Evolutionary conservation across 1,140 invertebrate species (phyloP), one percentile per base, ranked within the genome.

Genomic region (Agrypnia vestita): DNA sequence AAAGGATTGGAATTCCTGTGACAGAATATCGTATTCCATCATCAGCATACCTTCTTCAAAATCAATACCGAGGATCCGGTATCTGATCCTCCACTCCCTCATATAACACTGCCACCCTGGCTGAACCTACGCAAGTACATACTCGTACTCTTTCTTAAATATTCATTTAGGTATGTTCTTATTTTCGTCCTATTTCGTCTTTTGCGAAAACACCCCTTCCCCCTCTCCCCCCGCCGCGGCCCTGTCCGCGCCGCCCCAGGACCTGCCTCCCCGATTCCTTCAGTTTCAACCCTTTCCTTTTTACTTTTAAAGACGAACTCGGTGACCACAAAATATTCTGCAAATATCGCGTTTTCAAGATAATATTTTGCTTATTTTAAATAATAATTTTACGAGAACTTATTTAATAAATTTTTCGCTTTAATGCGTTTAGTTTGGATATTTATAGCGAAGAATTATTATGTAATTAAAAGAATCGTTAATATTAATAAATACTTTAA

Each of bases 161-260:
- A 83, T 83, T 83, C 82, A 83, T 83, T 79, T 83, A 83, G 82
- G 82, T 83, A 83, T 83, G 82, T 83, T 83, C 82, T 83, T 80
- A 83, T 83, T 83, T 83, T 83, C 82, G 79, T 83, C 79, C 82
- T 83, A 83, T 83, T 83, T 83, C 82, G 82, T 83, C 82, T 80
- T 80, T 80, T 80, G 78, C 82, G 79, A 83, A 83, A 83, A 80
- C 82, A 83, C 82, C 82, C 79, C 75, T 19, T n/a, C 62, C 53
- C 17, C 53, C 62, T 64, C 25, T 9, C 46, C 44, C 0, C 15
- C 78, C 17, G 49, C 46, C 69, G 6, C 35, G 46, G 25, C 17
- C 71, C 43, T 76, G 72, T 21, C 51, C 35, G 51, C 64, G 15
- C 56, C 72, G 47, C 72, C 71, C 44, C 35, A 62, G 64, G 51